Evolutionary conservation across 2,888 invertebrate species (phyloP).

Genomic region (Patella pellucida): DNA sequence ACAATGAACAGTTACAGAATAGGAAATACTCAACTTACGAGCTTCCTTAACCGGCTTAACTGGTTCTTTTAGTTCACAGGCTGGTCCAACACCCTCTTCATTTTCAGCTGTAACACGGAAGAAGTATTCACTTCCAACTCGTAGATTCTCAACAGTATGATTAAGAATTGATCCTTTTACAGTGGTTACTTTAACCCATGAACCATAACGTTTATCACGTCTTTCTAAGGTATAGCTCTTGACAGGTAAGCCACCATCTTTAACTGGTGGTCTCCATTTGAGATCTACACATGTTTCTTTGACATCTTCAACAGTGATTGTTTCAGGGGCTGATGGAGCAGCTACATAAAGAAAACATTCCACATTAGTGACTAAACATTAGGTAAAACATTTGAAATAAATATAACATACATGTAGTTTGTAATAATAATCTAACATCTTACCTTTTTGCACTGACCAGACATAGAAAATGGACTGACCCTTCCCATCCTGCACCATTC

Average conservation of each 20-base stretch:
- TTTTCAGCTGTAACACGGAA: constrained; percentile 68
- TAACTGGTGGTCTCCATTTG: constrained; percentile 69
- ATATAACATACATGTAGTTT: too few species aligned
- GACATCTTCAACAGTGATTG: constrained; percentile 52
- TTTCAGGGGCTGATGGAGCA: constrained; percentile 53
- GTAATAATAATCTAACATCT: too few species aligned
- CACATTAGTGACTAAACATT: not conserved
- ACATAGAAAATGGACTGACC: not conserved
- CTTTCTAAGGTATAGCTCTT: constrained; percentile 62
- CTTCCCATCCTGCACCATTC: not conserved
- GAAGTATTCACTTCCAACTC: constrained; percentile 64
- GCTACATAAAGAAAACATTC: constrained; percentile 25
- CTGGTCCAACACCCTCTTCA: constrained; percentile 63
- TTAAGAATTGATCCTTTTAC: constrained; percentile 50
- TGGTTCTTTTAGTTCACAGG: constrained; percentile 54
- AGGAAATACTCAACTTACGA: constrained; percentile 21
- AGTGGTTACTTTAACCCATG: constrained; percentile 58
- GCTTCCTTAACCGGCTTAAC: constrained; percentile 52
- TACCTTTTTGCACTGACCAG: too few species aligned
- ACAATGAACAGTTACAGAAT: too few species aligned
- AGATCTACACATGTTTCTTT: constrained; percentile 51
- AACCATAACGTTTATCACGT: constrained; percentile 56
- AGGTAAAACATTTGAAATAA: too few species aligned
- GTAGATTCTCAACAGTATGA: constrained; percentile 53
- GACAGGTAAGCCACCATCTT: constrained; percentile 66